These are phyloP conservation scores for Eledone cirrhosa DNA, from an alignment of 2,888 invertebrate species.

Conservation along the genomic window DNA sequence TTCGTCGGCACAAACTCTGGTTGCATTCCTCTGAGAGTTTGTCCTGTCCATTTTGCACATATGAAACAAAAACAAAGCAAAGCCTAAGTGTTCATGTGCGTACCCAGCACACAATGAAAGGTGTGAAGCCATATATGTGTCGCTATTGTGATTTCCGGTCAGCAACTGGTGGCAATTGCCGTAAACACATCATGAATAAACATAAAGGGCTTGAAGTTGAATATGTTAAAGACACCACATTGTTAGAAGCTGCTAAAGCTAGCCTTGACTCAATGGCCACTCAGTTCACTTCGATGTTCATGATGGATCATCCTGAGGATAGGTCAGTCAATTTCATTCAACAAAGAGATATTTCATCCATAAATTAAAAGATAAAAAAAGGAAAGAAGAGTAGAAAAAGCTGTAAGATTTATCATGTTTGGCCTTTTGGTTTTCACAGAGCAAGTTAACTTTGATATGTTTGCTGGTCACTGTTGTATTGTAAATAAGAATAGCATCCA, in stretches of 20 bases:
- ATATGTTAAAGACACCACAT: slow-evolving; percentile 42
- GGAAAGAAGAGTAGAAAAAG: not conserved
- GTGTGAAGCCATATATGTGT: slow-evolving; percentile 52
- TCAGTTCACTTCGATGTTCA: slow-evolving; percentile 18
- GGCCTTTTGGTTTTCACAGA: not conserved
- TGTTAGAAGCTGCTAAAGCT: slow-evolving; percentile 39
- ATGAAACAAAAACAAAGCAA: slow-evolving; percentile 44
- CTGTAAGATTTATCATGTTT: not conserved
- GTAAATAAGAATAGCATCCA: too few species aligned
- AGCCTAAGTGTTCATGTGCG: slow-evolving; percentile 51
- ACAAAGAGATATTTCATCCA: slow-evolving; percentile 18
- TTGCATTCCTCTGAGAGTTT: slow-evolving; percentile 45
- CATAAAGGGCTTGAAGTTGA: slow-evolving; percentile 47
- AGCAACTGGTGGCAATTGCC: slow-evolving; percentile 53
- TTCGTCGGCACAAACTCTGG: slow-evolving; percentile 47
- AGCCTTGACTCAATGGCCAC: slow-evolving; percentile 24
- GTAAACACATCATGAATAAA: slow-evolving; percentile 51
- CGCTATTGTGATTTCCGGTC: slow-evolving; percentile 52
- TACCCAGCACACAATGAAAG: slow-evolving; percentile 52
- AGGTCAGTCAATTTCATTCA: not conserved
- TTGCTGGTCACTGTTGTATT: too few species aligned
- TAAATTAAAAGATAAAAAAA: slow-evolving; percentile 14
- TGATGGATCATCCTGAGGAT: slow-evolving; percentile 18
- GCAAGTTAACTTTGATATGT: not conserved
- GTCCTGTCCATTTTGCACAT: slow-evolving; percentile 48